Evolutionary conservation across 2,888 invertebrate species (phyloP).

Genomic region (Phymatocera aterrima): DNA sequence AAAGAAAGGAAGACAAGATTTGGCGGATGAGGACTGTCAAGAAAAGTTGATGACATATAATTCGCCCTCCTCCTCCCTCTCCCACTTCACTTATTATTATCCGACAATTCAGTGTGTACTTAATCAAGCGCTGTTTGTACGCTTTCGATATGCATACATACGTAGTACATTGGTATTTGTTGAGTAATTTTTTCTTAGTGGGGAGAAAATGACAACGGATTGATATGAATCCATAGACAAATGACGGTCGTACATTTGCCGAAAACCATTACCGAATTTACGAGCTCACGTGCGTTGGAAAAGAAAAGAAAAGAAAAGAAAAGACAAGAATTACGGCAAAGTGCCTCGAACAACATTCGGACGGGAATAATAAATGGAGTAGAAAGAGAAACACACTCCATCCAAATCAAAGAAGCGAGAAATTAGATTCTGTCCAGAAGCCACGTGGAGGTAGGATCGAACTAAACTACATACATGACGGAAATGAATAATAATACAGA

Average conservation of each 20-base stretch:
- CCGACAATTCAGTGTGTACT: background rate
- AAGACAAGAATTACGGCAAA: background rate
- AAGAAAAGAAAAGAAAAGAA: background rate
- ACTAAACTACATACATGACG: too few species aligned
- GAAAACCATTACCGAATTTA: constrained; percentile 12
- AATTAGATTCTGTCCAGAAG: background rate
- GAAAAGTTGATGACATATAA: too few species aligned
- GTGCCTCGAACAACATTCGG: background rate
- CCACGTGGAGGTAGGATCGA: too few species aligned
- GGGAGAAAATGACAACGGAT: background rate
- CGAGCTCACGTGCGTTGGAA: background rate
- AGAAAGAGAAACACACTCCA: background rate
- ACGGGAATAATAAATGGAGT: constrained; percentile 2
- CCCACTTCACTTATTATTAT: too few species aligned
- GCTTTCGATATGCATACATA: background rate
- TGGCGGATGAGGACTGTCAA: too few species aligned
- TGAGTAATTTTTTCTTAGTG: background rate
- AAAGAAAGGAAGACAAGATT: too few species aligned
- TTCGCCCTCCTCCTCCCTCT: too few species aligned
- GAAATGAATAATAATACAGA: too few species aligned
- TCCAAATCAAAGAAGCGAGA: background rate
- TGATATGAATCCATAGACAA: constrained; percentile 31
- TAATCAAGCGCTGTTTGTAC: background rate
- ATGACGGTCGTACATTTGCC: constrained; percentile 10
- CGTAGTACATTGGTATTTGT: too few species aligned